These are phyloP conservation scores for Brachyptera risi DNA, from an alignment of 2,888 invertebrate genomes.

Conservation along the genomic window DNA sequence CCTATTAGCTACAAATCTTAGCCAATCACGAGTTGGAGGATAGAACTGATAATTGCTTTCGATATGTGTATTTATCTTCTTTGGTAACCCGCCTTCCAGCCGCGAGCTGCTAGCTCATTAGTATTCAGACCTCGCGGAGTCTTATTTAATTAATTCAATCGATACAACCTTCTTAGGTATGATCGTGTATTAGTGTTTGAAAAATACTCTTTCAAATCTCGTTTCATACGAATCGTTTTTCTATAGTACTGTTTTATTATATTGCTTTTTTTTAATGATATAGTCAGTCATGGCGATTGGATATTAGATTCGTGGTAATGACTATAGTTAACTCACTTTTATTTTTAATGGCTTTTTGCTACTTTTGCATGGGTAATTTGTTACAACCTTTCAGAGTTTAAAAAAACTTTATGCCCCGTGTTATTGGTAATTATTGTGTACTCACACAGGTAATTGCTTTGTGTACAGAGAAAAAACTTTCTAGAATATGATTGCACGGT, in stretches of 20 bases:
- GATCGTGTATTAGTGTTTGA: slow-evolving; percentile 10
- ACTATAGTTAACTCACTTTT: slow-evolving; percentile 6
- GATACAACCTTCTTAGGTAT: slow-evolving; percentile 4
- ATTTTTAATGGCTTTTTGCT: slow-evolving; percentile 15
- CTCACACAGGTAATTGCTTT: slow-evolving; percentile 5
- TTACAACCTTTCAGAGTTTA: neutral
- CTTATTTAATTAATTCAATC: slow-evolving; percentile 28
- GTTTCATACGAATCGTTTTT: neutral
- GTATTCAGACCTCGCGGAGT: slow-evolving; percentile 21
- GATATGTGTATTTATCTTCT: slow-evolving; percentile 18
- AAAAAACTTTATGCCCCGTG: neutral
- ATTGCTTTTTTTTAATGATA: neutral
- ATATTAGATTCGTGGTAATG: slow-evolving; percentile 1
- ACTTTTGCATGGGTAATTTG: slow-evolving; percentile 13
- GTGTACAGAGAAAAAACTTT: neutral
- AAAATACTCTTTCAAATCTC: slow-evolving; percentile 4
- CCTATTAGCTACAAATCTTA: slow-evolving; percentile 10
- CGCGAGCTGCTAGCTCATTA: slow-evolving; percentile 5
- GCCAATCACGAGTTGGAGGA: slow-evolving; percentile 13
- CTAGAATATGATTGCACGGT: neutral
- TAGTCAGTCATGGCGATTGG: neutral
- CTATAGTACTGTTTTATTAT: neutral
- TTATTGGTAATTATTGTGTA: slow-evolving; percentile 15
- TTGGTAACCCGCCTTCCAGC: slow-evolving; percentile 10
- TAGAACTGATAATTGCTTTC: slow-evolving; percentile 19